Evolutionary conservation across 2,888 invertebrate genomes (phyloP).

Genomic region (Alentia gelatinosa): DNA sequence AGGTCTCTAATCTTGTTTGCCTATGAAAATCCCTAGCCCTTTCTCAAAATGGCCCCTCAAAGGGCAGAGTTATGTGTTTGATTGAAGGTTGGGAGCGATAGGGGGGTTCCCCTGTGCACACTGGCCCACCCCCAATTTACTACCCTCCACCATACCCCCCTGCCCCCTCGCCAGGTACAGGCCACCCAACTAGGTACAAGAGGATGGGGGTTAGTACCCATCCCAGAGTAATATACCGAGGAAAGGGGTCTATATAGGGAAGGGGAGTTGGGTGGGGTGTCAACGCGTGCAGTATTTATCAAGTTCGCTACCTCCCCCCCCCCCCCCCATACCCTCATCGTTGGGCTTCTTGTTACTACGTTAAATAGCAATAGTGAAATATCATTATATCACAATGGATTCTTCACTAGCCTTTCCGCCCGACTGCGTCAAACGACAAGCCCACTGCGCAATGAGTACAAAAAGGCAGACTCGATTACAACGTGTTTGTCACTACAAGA

Average conservation of each 20-base stretch:
- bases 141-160: neutral
- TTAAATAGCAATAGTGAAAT: neutral
- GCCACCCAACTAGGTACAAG: neutral
- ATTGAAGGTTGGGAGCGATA: neutral
- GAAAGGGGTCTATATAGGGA: neutral
- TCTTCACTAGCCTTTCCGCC: neutral
- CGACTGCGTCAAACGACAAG: too few relatives aligned
- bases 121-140: neutral
- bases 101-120: slow-evolving; percentile 4
- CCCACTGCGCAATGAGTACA: neutral
- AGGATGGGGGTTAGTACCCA: neutral
- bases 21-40: neutral
- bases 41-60: neutral
- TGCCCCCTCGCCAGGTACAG: neutral
- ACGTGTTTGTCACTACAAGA: neutral
- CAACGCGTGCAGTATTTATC: neutral
- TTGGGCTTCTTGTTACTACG: neutral
- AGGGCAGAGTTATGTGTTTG: slow-evolving; percentile 11
- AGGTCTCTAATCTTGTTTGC: neutral
- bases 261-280: neutral
- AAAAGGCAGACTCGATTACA: too few relatives aligned
- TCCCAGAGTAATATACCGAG: neutral
- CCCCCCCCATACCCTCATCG: neutral
- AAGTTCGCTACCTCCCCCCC: neutral
- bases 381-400: neutral